Evolutionary conservation across 2,113 vertebrate species (phyloP).

Genomic region (Rhinoderma darwinii): DNA sequence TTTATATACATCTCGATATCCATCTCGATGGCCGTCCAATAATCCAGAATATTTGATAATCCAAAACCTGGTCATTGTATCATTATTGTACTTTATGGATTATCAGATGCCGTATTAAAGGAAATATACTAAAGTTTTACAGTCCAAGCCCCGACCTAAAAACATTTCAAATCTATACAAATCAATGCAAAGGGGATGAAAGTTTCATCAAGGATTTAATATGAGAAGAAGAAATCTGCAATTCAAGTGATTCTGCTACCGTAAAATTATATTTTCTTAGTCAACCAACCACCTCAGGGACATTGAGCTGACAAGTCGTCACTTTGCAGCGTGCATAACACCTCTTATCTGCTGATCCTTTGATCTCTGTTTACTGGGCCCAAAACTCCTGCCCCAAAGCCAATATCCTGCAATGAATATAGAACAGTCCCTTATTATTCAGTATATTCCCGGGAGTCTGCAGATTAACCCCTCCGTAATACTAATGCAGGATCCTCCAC

Average conservation of each 20-base stretch:
- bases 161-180: neutral
- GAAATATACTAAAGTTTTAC: too few relatives aligned
- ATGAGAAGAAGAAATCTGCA: neutral
- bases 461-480: neutral
- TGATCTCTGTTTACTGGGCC: slow-evolving; percentile 25
- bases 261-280: slow-evolving; percentile 24
- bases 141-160: too few relatives aligned
- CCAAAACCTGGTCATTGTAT: too few relatives aligned
- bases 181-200: neutral
- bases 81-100: too few relatives aligned
- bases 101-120: too few relatives aligned
- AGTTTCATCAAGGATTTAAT: neutral
- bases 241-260: neutral
- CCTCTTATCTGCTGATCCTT: slow-evolving; percentile 9
- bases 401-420: neutral
- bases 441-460: neutral
- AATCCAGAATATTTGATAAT: too few relatives aligned
- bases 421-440: neutral
- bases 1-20: too few relatives aligned
- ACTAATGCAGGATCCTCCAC: neutral
- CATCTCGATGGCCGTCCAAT: too few relatives aligned
- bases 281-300: slow-evolving; percentile 1
- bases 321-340: neutral
- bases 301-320: neutral
- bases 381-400: neutral